These are phyloP conservation scores for Whitmania pigra DNA, from an alignment of 1,140 invertebrate genomes.

Conservation along the genomic window DNA sequence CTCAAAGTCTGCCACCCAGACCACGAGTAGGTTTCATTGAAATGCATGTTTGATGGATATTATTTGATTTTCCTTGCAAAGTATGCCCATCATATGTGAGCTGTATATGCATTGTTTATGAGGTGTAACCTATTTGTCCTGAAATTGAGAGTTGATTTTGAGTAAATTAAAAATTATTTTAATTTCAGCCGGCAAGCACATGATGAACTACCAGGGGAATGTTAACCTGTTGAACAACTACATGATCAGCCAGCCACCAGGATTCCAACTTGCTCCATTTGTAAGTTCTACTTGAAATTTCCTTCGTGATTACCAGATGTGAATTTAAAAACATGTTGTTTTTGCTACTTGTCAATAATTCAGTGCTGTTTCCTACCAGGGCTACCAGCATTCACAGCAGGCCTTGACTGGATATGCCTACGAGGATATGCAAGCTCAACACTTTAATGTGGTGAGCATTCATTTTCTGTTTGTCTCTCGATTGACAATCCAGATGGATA, in stretches of 20 bases:
- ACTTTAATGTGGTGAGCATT: not conserved
- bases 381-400: not conserved
- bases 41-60: not conserved
- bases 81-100: too few relatives aligned
- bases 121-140: too few relatives aligned
- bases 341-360: not conserved
- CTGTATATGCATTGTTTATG: not conserved
- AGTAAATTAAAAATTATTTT: not conserved
- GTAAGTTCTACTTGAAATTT: slow-evolving; percentile 2
- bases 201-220: slow-evolving; percentile 16
- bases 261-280: slow-evolving; percentile 13
- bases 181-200: slow-evolving; percentile 3
- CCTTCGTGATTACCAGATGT: not conserved
- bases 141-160: too few relatives aligned
- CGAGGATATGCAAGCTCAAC: not conserved
- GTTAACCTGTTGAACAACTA: slow-evolving; percentile 15
- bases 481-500: too few relatives aligned
- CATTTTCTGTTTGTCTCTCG: not conserved
- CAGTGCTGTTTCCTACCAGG: not conserved
- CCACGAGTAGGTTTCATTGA: not conserved
- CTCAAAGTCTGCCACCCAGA: slow-evolving; percentile 6
- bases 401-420: slow-evolving; percentile 1
- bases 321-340: not conserved
- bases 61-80: not conserved
- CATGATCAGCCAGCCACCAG: slow-evolving; percentile 18